phyloP scores from a whole-genome alignment of 37 sponge, comb jelly and placozoan genomes.

The Bolinopsis microptera region DNA sequence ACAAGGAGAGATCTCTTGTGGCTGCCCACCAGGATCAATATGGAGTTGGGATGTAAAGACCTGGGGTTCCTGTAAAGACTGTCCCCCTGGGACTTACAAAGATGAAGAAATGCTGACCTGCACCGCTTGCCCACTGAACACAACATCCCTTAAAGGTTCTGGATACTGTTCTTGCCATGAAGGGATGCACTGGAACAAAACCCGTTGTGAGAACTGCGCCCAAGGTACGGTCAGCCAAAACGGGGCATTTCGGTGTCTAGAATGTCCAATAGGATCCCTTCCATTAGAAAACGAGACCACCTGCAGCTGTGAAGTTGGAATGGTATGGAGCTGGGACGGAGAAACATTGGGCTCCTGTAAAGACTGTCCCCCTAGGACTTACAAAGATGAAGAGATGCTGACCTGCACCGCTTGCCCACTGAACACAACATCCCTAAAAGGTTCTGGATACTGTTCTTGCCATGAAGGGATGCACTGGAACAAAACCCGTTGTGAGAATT shows the following conservation, averaged over 20 bases:
- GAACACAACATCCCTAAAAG: too few relatives aligned
- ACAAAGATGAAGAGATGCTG: neutral
- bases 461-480: too few relatives aligned
- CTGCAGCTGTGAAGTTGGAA: too few relatives aligned
- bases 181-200: neutral
- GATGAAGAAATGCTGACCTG: neutral
- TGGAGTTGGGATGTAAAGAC: neutral
- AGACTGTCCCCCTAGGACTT: neutral
- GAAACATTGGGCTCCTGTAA: too few relatives aligned
- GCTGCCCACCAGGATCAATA: neutral
- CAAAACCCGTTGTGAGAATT: too few relatives aligned
- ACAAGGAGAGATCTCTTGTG: neutral
- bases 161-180: neutral
- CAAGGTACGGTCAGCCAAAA: too few relatives aligned
- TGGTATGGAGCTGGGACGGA: too few relatives aligned
- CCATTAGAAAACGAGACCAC: too few relatives aligned
- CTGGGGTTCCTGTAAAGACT: neutral
- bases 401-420: neutral
- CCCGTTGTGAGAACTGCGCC: neutral
- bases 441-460: too few relatives aligned
- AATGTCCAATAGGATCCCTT: too few relatives aligned
- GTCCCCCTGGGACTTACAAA: neutral
- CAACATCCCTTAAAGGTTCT: neutral
- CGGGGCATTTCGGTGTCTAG: too few relatives aligned
- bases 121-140: neutral